Evolutionary conservation across 2,888 invertebrate genomes (phyloP).

Genomic region (Synergus itoensis): DNA sequence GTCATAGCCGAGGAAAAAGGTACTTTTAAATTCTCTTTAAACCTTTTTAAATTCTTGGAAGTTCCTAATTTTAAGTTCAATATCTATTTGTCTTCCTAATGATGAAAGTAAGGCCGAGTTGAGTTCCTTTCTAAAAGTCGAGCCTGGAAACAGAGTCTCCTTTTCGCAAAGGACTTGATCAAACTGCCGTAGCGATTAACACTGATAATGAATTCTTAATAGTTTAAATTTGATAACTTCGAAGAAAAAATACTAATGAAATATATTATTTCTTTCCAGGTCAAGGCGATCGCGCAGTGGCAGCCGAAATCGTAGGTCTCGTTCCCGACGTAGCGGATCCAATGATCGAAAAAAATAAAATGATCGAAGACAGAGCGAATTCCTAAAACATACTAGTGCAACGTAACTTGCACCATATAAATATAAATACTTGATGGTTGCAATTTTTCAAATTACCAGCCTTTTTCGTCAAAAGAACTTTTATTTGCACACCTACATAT

Average conservation of each 20-base stretch:
- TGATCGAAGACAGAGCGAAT: neutral
- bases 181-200: conserved; percentile 54
- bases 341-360: conserved; percentile 75
- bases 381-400: conserved; percentile 13
- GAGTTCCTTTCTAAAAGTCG: conserved; percentile 51
- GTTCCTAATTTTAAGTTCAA: neutral
- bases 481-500: neutral
- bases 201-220: conserved; percentile 44
- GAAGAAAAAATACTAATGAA: neutral
- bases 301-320: conserved; percentile 74
- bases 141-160: conserved; percentile 47
- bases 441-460: conserved; percentile 24
- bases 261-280: conserved; percentile 59
- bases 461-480: neutral
- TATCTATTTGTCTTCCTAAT: conserved; percentile 15
- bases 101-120: conserved; percentile 57
- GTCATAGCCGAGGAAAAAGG: conserved; percentile 76
- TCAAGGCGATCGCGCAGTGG: conserved; percentile 75
- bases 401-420: conserved; percentile 12
- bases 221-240: neutral
- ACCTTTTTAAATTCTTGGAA: no score
- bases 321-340: conserved; percentile 76
- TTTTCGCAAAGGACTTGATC: conserved; percentile 49
- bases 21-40: conserved; percentile 42
- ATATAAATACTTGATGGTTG: conserved; percentile 11